Percentiles rank a stretch among this genome's conserved stretches.
phyloP scores from a whole-genome alignment of 2,113 vertebrate species.

The Paramisgurnus dabryanus region DNA sequence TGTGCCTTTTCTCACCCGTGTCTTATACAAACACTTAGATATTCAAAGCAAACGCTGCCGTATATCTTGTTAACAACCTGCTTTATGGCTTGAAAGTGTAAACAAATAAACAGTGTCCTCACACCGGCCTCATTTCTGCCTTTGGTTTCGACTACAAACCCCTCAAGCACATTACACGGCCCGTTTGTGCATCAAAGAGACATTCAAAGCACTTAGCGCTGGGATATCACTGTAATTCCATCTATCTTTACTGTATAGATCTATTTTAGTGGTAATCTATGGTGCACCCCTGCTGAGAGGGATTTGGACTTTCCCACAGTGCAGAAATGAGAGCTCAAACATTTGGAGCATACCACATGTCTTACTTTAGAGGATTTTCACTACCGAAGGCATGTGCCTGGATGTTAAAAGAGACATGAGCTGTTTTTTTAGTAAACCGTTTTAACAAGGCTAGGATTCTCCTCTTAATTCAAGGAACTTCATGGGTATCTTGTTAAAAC shows the following conservation, averaged over 20 bases:
- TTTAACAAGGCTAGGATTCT: slow-evolving; percentile 44
- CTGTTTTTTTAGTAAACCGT: slow-evolving; percentile 31
- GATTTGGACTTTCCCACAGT: slow-evolving; percentile 70
- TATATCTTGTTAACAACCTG: slow-evolving; percentile 47
- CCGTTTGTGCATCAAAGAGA: slow-evolving; percentile 62
- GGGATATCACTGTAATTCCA: slow-evolving; percentile 69
- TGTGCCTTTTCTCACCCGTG: slow-evolving; percentile 42
- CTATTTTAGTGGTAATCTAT: slow-evolving; percentile 59
- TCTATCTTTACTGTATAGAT: slow-evolving; percentile 66
- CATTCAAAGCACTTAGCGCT: slow-evolving; percentile 71
- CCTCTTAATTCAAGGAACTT: slow-evolving; percentile 19
- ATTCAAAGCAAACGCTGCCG: slow-evolving; percentile 55
- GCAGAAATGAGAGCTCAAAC: slow-evolving; percentile 38
- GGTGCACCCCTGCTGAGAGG: slow-evolving; percentile 62
- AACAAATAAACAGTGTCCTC: slow-evolving; percentile 59
- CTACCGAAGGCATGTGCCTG: slow-evolving; percentile 15
- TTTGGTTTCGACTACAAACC: slow-evolving; percentile 11
- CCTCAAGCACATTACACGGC: slow-evolving; percentile 28
- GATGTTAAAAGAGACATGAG: slow-evolving; percentile 23
- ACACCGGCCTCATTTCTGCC: slow-evolving; percentile 40
- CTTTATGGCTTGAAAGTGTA: slow-evolving; percentile 56
- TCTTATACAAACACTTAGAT: slow-evolving; percentile 29
- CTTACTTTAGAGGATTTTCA: slow-evolving; percentile 49
- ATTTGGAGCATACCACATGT: slow-evolving; percentile 47
- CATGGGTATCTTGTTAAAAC: slow-evolving; percentile 13